Conservation (phyloP, 2,113 vertebrate species). For the Neopipo cinnamomea region DNA sequence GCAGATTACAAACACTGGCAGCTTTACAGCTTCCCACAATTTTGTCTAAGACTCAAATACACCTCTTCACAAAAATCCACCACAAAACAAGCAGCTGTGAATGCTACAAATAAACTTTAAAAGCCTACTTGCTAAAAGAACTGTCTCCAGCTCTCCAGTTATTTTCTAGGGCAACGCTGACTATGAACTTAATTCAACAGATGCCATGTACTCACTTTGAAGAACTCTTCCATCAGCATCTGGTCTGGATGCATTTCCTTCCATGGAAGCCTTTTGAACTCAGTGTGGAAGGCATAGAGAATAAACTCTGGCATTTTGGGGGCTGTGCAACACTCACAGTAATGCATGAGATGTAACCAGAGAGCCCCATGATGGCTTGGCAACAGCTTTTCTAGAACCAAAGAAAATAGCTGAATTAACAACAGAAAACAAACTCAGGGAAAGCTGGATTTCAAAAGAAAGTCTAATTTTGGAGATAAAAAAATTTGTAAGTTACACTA, state of each 20-base stretch:
- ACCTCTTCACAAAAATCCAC: not conserved
- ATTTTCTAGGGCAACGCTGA: not conserved
- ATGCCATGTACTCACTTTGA: slow-evolving; percentile 78
- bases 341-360: slow-evolving; percentile 88
- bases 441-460: not conserved
- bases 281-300: slow-evolving; percentile 87
- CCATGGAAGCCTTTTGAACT: slow-evolving; percentile 86
- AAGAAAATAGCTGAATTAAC: not conserved
- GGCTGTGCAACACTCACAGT: slow-evolving; percentile 88
- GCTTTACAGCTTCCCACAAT: not conserved
- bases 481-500: not conserved
- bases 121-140: not conserved
- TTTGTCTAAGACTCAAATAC: not conserved
- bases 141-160: not conserved
- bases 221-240: slow-evolving; percentile 92
- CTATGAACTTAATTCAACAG: not conserved
- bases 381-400: slow-evolving; percentile 82
- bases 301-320: slow-evolving; percentile 92
- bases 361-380: slow-evolving; percentile 86
- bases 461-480: not conserved
- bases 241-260: slow-evolving; percentile 89
- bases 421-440: not conserved
- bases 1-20: not conserved
- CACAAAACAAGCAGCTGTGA: not conserved
- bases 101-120: not conserved